Conservation (phyloP, 2,113 vertebrate genomes). For the Silurus asotus region DNA sequence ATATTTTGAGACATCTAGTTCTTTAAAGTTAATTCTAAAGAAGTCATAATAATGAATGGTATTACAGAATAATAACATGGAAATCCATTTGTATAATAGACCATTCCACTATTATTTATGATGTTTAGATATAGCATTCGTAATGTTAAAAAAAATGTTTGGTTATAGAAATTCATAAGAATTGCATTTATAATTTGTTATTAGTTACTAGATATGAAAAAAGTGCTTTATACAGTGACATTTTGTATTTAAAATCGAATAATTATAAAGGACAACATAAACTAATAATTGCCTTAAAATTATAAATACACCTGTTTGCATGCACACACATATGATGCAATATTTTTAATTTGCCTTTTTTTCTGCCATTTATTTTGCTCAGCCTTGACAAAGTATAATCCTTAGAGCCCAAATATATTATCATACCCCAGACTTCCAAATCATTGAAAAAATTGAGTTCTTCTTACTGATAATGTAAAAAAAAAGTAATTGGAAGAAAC, state of each 20-base stretch:
- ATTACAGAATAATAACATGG: not conserved
- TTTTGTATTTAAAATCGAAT: not conserved
- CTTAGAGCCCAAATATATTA: not conserved
- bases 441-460: not conserved
- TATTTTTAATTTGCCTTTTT: not conserved
- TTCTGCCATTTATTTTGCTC: no score
- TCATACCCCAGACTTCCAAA: not conserved
- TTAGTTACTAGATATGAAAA: not conserved
- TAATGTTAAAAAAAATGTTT: not conserved
- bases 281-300: not conserved
- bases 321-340: not conserved
- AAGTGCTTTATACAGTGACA: not conserved
- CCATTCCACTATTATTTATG: not conserved
- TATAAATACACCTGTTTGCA: not conserved
- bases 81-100: not conserved
- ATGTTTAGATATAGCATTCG: not conserved
- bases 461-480: not conserved
- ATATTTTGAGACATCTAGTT: not conserved
- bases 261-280: not conserved
- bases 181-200: not conserved
- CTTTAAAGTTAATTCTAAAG: not conserved
- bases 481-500: no score
- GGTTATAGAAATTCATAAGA: not conserved
- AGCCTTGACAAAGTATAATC: not conserved
- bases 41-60: not conserved